Percentiles rank a stretch among this genome's conserved stretches.
Conservation (phyloP, 1,140 invertebrate species). For the Formica selysi region DNA sequence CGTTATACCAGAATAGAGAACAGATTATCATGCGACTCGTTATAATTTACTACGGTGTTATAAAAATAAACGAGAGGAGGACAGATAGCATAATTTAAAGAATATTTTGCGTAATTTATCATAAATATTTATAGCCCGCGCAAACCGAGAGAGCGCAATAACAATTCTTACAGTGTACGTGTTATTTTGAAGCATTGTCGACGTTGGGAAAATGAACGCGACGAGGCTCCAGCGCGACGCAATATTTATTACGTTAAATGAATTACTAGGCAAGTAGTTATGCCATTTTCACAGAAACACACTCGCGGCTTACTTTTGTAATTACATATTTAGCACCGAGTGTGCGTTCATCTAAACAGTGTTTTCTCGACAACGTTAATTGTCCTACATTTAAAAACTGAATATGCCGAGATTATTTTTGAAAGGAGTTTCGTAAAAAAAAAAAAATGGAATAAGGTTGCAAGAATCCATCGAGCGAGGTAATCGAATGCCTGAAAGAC, state of each 20-base stretch:
- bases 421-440: neutral
- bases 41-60: slow-evolving; percentile 5
- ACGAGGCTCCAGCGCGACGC: slow-evolving; percentile 11
- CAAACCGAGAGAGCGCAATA: slow-evolving; percentile 35
- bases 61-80: neutral
- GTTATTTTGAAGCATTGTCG: slow-evolving; percentile 42
- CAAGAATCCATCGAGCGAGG: slow-evolving; percentile 32
- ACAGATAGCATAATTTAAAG: slow-evolving; percentile 3
- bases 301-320: slow-evolving; percentile 32
- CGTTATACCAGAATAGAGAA: neutral
- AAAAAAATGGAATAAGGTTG: neutral
- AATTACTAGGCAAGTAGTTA: slow-evolving; percentile 47
- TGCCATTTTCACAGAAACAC: slow-evolving; percentile 33
- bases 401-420: neutral
- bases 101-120: slow-evolving; percentile 46
- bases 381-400: neutral
- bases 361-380: slow-evolving; percentile 20
- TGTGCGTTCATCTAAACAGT: slow-evolving; percentile 16
- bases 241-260: slow-evolving; percentile 57
- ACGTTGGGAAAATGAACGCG: slow-evolving; percentile 41
- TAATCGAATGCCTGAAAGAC: slow-evolving; percentile 50
- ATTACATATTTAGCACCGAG: slow-evolving; percentile 32
- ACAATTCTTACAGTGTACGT: slow-evolving; percentile 48
- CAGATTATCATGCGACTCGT: slow-evolving; percentile 18
- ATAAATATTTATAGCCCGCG: slow-evolving; percentile 19